Percentiles rank a stretch among this genome's conserved stretches.
Conservation (phyloP, 2,888 invertebrate species). For the Heliconius ismenius region DNA sequence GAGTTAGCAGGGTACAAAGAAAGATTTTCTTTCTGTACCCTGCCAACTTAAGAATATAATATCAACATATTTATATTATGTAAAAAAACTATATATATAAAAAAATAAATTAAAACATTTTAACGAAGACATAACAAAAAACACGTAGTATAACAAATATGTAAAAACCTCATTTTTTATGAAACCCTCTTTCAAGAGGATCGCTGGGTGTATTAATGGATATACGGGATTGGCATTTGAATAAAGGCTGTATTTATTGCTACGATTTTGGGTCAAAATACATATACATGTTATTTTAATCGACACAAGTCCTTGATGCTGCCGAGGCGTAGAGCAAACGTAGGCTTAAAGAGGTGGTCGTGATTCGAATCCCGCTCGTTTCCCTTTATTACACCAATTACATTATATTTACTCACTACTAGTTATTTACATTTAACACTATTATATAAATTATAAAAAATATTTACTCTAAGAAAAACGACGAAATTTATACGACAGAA, state of each 20-base stretch:
- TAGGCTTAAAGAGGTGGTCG: background rate
- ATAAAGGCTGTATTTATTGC: slow-evolving; percentile 34
- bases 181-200: slow-evolving; percentile 28
- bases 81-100: too few species aligned
- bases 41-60: too few species aligned
- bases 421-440: too few species aligned
- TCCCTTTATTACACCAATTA: too few species aligned
- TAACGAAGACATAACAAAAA: background rate
- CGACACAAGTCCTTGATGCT: background rate
- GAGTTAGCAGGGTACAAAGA: too few species aligned
- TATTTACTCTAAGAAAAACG: background rate
- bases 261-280: slow-evolving; percentile 13
- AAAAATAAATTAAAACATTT: background rate
- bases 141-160: slow-evolving; percentile 16
- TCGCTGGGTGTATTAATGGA: slow-evolving; percentile 33
- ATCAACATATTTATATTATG: too few species aligned
- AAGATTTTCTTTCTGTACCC: too few species aligned
- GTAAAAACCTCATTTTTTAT: slow-evolving; percentile 31
- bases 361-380: too few species aligned
- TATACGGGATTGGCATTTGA: slow-evolving; percentile 36
- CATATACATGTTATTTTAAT: slow-evolving; percentile 23
- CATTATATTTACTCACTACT: too few species aligned
- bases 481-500: too few species aligned
- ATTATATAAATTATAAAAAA: too few species aligned
- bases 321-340: background rate